Base-by-base conservation (phyloP, 2,113 vertebrate genomes). In the Sturnus vulgaris region DNA sequence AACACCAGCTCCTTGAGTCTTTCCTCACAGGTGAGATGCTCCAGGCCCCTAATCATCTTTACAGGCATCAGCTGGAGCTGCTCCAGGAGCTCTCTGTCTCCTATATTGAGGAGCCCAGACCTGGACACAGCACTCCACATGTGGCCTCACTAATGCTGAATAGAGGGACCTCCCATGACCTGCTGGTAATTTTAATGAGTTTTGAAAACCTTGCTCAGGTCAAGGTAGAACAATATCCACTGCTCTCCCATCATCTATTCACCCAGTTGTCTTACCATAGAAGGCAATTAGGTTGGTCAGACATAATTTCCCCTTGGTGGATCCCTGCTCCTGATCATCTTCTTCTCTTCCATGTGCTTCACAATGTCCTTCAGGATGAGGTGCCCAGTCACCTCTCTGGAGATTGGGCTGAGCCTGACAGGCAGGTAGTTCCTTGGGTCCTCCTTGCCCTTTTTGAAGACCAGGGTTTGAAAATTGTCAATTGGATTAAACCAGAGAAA, bases 401-500 rank as follows among this genome's bases (percentile, higher is more conserved):
- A 46, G 33, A 22, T 9, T 46, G 55, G 46, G 28, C 21, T 52
- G 28, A 53, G 8, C 19, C 15, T 53, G 23, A 53, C 39, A 46
- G 22, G 39, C 11, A 28, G 4, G 27, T 20, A 28, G 10, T 15
- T 46, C 10, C 15, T 20, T 53, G 10, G 22, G 17, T 39, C 15
- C 28, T 46, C 47, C n/a, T 20, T 46, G 12, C 2, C 27, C 28
- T 46, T 61, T 61, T 15, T 61, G 33, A 70, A 61, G 8, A 13
- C 15, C 10, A 47, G 12, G 23, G 3, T 46, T 60, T 61, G 33
- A 53, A 60, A 46, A 39, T 7, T 22, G 9, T 15, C 6, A 3
- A 8, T 52, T 82, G 22, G 76, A 95, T 93, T 42, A 92, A 95
- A 95, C 11, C 10, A 73, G 50, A 95, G 50, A 94, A 66, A 93